A percentile compares a stretch with the other conserved stretches of the same genome.
Conservation (phyloP, 2,113 vertebrate species). For the human (Homo sapiens) region DNA sequence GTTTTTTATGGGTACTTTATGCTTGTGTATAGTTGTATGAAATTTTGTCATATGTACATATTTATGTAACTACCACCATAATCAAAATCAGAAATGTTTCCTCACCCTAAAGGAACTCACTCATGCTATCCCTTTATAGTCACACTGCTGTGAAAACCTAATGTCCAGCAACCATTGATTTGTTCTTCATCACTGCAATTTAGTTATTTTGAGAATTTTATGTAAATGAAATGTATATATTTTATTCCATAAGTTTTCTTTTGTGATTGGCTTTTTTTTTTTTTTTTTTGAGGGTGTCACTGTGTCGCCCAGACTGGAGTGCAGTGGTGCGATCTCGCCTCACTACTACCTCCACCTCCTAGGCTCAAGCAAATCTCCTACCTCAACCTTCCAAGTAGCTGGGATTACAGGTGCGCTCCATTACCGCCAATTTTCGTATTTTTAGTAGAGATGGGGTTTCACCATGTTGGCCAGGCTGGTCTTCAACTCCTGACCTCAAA, state of each 20-base stretch:
- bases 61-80: neutral
- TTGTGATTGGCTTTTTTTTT: too few relatives aligned
- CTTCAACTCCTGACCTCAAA: too few relatives aligned
- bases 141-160: neutral
- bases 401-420: too few relatives aligned
- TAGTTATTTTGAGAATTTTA: neutral
- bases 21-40: neutral
- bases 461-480: too few relatives aligned
- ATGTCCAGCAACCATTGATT: neutral
- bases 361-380: too few relatives aligned
- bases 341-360: too few relatives aligned
- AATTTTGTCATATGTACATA: neutral
- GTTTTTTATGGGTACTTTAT: neutral
- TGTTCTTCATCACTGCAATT: neutral
- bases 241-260: neutral
- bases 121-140: neutral
- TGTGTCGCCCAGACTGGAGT: too few relatives aligned
- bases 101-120: neutral
- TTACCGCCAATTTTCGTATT: too few relatives aligned
- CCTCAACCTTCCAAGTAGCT: too few relatives aligned
- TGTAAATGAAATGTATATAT: neutral
- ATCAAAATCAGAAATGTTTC: neutral
- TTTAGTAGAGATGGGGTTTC: too few relatives aligned
- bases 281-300: too few relatives aligned
- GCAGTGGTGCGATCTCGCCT: too few relatives aligned